Evolutionary conservation across 2,113 vertebrate genomes (phyloP), one percentile per base, ranked within the genome.

Genomic region (Paraplagusia blochii): DNA sequence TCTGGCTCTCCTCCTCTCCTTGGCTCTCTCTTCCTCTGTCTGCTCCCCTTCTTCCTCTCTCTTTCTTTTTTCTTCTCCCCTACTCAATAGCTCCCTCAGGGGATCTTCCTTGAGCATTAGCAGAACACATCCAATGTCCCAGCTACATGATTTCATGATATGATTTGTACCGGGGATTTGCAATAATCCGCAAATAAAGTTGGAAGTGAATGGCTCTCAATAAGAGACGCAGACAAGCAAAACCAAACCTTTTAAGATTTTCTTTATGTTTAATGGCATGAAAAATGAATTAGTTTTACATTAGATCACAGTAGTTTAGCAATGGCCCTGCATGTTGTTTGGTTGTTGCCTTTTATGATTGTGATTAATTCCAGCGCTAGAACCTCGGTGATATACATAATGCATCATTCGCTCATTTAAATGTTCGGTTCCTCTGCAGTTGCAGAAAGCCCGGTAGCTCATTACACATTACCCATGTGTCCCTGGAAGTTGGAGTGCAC

Each of bases 51-150:
- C 63, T 63, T 17, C 33, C 61, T 53, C 65, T 77, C 56, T 53
- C 38, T 54, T 58, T 55, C 35, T 45, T 29, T 29, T 29, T 48
- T 44, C 67, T 57, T 35, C 79, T 55, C 79, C 56, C 61, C 54
- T 66, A 74, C 83, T 90, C 87, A 65, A 76, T 57, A 45, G 66
- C 80, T 88, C 79, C 87, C 87, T 79, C 76, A 63, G 86, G 81
- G 84, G 69, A 82, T 86, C 69, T 82, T 79, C 75, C 76, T 83
- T 70, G 76, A 85, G 87, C 87, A 77, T 82, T 89, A 80, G 76
- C 82, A 83, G 88, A 86, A 87, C 89, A 90, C 86, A 90, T 90
- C 87, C 88, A 90, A 88, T 90, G 89, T 90, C 89, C 86, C 87
- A 85, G 87, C 86, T 86, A 88, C 86, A 90, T 89, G 87, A 90